These are phyloP conservation scores for Drosophila barbarae DNA, from an alignment of 2,888 invertebrate species.

Conservation along the genomic window DNA sequence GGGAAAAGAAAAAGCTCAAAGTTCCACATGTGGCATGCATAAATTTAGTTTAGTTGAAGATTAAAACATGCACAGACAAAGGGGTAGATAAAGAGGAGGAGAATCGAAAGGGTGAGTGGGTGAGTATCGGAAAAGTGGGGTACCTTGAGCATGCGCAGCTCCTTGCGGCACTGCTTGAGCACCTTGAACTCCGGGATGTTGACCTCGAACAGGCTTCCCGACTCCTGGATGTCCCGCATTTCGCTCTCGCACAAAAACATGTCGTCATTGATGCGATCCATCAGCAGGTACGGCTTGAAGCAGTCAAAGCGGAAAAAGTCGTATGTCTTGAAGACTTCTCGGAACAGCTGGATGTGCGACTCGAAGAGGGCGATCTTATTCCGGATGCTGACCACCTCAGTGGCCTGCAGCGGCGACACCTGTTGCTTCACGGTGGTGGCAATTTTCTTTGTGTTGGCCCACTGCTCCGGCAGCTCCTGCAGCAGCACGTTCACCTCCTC, in stretches of 20 bases:
- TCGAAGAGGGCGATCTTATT: slow-evolving; percentile 93
- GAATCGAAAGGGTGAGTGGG: slow-evolving; percentile 4
- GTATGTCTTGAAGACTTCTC: slow-evolving; percentile 92
- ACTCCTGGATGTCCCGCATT: slow-evolving; percentile 92
- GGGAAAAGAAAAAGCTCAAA: slow-evolving; percentile 55
- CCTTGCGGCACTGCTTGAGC: slow-evolving; percentile 93
- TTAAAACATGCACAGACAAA: slow-evolving; percentile 58
- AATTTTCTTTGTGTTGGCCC: slow-evolving; percentile 96
- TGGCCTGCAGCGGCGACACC: slow-evolving; percentile 96
- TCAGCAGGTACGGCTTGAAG: slow-evolving; percentile 85
- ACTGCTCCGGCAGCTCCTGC: slow-evolving; percentile 96
- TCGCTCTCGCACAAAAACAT: slow-evolving; percentile 90
- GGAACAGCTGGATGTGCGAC: slow-evolving; percentile 88
- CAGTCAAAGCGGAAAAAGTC: slow-evolving; percentile 89
- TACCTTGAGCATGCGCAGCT: slow-evolving; percentile 92
- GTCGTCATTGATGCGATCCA: slow-evolving; percentile 89
- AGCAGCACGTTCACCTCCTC: slow-evolving; percentile 96
- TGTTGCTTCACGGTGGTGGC: slow-evolving; percentile 94
- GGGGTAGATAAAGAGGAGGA: slow-evolving; percentile 7
- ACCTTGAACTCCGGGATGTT: slow-evolving; percentile 96
- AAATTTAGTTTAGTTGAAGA: slow-evolving; percentile 52
- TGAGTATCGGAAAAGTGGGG: neutral
- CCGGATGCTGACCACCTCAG: slow-evolving; percentile 94
- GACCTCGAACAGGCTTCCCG: slow-evolving; percentile 96
- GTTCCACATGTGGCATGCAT: slow-evolving; percentile 69